Evolutionary conservation across 2,797 vertebrate species (phyloP), one percentile per base, ranked within the genome.

Genomic region (Phylloscopus collybita): DNA sequence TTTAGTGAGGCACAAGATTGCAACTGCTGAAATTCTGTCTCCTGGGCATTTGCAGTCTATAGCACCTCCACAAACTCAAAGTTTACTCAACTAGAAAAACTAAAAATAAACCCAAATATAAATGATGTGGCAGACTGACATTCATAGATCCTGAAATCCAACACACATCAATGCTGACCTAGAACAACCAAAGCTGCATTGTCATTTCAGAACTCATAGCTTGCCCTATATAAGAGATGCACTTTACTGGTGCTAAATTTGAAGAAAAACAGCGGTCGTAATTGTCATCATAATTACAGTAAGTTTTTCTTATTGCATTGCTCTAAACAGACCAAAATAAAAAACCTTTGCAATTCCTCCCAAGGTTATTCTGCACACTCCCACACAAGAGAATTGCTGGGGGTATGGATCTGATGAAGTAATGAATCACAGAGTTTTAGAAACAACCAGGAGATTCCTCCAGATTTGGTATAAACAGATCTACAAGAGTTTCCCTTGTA

Each of bases 71-170:
- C 50, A 88, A 70, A 81, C 34, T 71, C 19, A 0, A 76, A 69
- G 91, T 86, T 95, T 92, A 93, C 81, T 85, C 72, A 80, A 62
- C 47, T 61, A 90, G 49, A 79, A 86, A 88, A 92, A 79, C 70
- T 90, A 95, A 96, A 92, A 94, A 94, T 90, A 87, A 95, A 56
- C 19, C 9, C 30, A 57, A 64, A 66, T 56, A 27, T 64, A 80
- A 95, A 78, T 56, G 50, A 93, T 72, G 50, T 49, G 50, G 79
- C 50, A 92, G 72, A 80, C 29, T 85, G 81, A 91, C 89, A 91
- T 50, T 74, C 61, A 94, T 27, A 74, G 93, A 92, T 61, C 81
- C 75, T 64, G 75, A 94, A 96, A 94, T 91, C 72, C 75, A 92
- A 69, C 78, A 69, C n/a, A 73, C 78, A 61, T 80, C 94, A 74